These are phyloP conservation scores for Pollenia griseotomentosa DNA, from an alignment of 2,888 invertebrate species.

Conservation along the genomic window DNA sequence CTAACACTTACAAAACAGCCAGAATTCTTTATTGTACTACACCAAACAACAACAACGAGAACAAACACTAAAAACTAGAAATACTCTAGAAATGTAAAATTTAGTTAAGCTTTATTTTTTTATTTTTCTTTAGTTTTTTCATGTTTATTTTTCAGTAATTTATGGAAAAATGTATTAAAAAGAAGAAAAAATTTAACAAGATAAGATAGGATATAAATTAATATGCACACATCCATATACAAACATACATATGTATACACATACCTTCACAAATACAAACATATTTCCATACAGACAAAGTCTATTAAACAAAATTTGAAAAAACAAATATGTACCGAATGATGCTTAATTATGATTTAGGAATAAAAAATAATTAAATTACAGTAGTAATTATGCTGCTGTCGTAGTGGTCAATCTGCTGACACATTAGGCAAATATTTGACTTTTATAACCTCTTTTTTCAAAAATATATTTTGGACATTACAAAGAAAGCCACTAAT, in stretches of 20 bases:
- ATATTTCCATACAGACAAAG: too few species aligned
- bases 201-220: slow-evolving; percentile 65
- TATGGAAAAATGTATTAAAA: slow-evolving; percentile 53
- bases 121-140: slow-evolving; percentile 5
- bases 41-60: slow-evolving; percentile 40
- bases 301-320: too few species aligned
- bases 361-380: too few species aligned
- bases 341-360: too few species aligned
- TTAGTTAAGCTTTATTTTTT: slow-evolving; percentile 51
- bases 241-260: not conserved
- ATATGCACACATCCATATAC: not conserved
- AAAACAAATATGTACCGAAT: too few species aligned
- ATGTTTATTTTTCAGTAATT: slow-evolving; percentile 30
- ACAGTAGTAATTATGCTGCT: too few species aligned
- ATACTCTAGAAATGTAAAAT: slow-evolving; percentile 69
- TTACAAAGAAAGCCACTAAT: too few species aligned
- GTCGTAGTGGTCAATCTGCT: too few species aligned
- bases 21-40: slow-evolving; percentile 50
- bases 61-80: slow-evolving; percentile 59
- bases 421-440: too few species aligned
- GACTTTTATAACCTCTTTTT: too few species aligned
- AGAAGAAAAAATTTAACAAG: slow-evolving; percentile 59
- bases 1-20: slow-evolving; percentile 13
- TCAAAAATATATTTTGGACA: too few species aligned
- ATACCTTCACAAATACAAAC: too few species aligned